Percentiles rank a stretch among this genome's conserved stretches.
These are phyloP conservation scores for Drosophila putrida DNA, from an alignment of 2,888 invertebrate species.

Conservation along the genomic window DNA sequence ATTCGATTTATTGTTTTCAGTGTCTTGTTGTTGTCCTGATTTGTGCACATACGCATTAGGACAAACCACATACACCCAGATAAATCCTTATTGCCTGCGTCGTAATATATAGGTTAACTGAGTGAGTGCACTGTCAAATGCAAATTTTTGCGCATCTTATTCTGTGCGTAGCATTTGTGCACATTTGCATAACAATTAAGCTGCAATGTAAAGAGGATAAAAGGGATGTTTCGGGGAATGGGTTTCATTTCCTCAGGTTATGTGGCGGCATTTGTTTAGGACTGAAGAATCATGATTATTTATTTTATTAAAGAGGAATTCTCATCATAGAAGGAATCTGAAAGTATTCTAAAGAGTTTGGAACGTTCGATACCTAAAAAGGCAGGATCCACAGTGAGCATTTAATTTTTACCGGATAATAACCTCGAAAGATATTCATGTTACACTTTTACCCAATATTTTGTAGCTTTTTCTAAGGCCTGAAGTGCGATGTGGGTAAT, in stretches of 20 bases:
- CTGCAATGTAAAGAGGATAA: background rate
- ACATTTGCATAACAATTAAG: conserved; percentile 46
- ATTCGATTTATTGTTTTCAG: conserved; percentile 40
- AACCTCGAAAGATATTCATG: no score
- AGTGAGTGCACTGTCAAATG: conserved; percentile 37
- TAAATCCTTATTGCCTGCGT: background rate
- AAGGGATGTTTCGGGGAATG: background rate
- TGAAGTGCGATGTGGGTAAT: no score
- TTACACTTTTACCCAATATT: no score
- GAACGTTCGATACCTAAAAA: no score
- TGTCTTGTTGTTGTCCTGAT: conserved; percentile 41
- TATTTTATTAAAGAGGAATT: background rate
- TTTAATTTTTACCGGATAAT: no score
- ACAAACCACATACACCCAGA: conserved; percentile 30
- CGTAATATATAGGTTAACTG: conserved; percentile 26
- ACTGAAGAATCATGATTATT: background rate
- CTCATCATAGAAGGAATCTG: no score
- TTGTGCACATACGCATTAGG: conserved; percentile 41
- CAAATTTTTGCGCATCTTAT: conserved; percentile 36
- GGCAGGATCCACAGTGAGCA: no score
- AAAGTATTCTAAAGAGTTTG: no score
- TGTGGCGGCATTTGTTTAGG: background rate
- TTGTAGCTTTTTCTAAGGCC: no score
- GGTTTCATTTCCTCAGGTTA: background rate
- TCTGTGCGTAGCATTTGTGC: conserved; percentile 22